A percentile compares a stretch with the other conserved stretches of the same genome.
These are phyloP conservation scores for Nasalis larvatus DNA, from an alignment of 2,113 vertebrate species.

Conservation along the genomic window DNA sequence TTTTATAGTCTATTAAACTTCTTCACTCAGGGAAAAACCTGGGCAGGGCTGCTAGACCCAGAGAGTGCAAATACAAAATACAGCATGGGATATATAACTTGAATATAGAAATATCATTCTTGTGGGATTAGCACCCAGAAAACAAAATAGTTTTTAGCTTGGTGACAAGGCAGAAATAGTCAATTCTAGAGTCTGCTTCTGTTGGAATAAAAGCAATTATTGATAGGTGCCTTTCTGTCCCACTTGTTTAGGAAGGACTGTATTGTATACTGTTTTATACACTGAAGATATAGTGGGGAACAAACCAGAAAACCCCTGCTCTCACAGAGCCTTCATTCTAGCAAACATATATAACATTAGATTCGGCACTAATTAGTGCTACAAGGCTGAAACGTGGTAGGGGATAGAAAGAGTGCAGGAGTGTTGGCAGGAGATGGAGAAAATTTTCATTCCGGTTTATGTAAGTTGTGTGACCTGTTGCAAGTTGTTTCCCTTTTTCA, in stretches of 20 bases:
- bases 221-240: not conserved
- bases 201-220: slow-evolving; percentile 32
- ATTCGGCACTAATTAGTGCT: not conserved
- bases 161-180: not conserved
- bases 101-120: slow-evolving; percentile 23
- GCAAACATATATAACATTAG: not conserved
- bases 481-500: not conserved
- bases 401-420: too few species aligned
- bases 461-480: not conserved
- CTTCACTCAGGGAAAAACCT: not conserved
- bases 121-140: not conserved
- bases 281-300: not conserved
- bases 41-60: not conserved
- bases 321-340: not conserved
- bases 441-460: not conserved
- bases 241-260: not conserved
- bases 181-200: not conserved
- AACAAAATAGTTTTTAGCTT: slow-evolving; percentile 33
- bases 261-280: not conserved
- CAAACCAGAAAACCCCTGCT: not conserved
- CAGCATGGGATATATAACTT: slow-evolving; percentile 12
- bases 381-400: not conserved
- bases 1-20: slow-evolving; percentile 39
- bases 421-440: not conserved
- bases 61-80: not conserved